Evolutionary conservation across 2,113 vertebrate species (phyloP).

Genomic region (Seriola dumerili): DNA sequence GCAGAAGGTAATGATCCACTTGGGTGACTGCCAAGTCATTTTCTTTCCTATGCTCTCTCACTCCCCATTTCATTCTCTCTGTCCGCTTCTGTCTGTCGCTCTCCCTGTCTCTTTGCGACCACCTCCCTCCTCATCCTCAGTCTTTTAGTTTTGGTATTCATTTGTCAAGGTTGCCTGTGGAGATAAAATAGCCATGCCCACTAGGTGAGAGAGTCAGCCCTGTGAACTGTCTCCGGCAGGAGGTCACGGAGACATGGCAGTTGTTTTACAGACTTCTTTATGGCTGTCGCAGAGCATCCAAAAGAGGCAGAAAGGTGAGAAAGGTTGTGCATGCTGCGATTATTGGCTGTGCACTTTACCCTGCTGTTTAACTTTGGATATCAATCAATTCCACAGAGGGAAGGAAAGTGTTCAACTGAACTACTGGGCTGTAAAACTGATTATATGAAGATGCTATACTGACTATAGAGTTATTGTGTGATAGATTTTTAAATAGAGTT

Average conservation of each 20-base stretch:
- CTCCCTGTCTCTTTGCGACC: slow-evolving; percentile 18
- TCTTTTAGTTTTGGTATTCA: slow-evolving; percentile 55
- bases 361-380: slow-evolving; percentile 61
- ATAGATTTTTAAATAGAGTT: slow-evolving; percentile 10
- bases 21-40: slow-evolving; percentile 74
- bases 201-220: slow-evolving; percentile 40
- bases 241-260: slow-evolving; percentile 55
- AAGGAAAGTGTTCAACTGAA: slow-evolving; percentile 15
- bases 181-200: slow-evolving; percentile 61
- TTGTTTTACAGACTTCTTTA: slow-evolving; percentile 65
- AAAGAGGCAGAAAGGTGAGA: slow-evolving; percentile 54
- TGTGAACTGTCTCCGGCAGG: slow-evolving; percentile 50
- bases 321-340: slow-evolving; percentile 59
- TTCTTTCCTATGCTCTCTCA: slow-evolving; percentile 54
- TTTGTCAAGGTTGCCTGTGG: slow-evolving; percentile 60
- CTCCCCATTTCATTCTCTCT: slow-evolving; percentile 47
- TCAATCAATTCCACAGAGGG: slow-evolving; percentile 49
- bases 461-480: slow-evolving; percentile 1
- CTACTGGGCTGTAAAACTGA: slow-evolving; percentile 27
- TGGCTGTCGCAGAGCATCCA: slow-evolving; percentile 43
- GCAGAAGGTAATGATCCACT: slow-evolving; percentile 83
- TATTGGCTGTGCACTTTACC: slow-evolving; percentile 59
- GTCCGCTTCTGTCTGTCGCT: slow-evolving; percentile 35
- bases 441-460: slow-evolving; percentile 17
- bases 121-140: slow-evolving; percentile 32